Evolutionary conservation across 1,140 invertebrate species (phyloP), one percentile per base, ranked within the genome.

Genomic region (Megalopta genalis): DNA sequence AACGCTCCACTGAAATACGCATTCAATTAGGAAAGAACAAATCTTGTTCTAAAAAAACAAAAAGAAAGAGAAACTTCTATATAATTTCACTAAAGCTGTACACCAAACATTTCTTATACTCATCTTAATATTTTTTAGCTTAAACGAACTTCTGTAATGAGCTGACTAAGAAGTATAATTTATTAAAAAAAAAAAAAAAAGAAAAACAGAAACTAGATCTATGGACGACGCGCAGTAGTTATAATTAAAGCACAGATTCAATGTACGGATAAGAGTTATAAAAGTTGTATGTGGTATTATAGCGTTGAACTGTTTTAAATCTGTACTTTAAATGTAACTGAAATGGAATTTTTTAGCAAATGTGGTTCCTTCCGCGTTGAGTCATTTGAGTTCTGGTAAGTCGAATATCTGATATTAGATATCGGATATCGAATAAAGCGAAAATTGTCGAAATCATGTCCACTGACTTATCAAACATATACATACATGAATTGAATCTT

Each of bases 101-200:
- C 49, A 74, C 77, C 71, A 79, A 74, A 79, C 77, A 52, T 79
- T 79, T 66, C 59, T 79, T 66, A 79, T 67, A 79, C 37, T 73
- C 57, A 63, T 74, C 63, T 79, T 60, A 74, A 67, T 65, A 60
- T 54, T 23, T 79, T 60, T 60, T 74, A 72, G 76, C 76, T 64
- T 72, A 69, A 78, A 72, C 4, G 16, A 70, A 63, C 72, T 23
- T 52, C 54, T 78, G 39, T 78, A 72, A 78, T 71, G 63, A 78
- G 18, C 60, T 54, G 68, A 77, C 49, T 68, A 57, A 57, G 27
- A 69, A 39, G n/a, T 70, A 27, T 64, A 64, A 71, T 66, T 78
- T 66, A 77, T 72, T 57, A 54, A 54, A 54, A 57, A 57, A 57
- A 57, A 21, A 8, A n/a, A n/a, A 60, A 72, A 69, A 21, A 52